Base-by-base conservation (phyloP, 2,888 invertebrate species). In the Caenorhabditis auriculariae region DNA sequence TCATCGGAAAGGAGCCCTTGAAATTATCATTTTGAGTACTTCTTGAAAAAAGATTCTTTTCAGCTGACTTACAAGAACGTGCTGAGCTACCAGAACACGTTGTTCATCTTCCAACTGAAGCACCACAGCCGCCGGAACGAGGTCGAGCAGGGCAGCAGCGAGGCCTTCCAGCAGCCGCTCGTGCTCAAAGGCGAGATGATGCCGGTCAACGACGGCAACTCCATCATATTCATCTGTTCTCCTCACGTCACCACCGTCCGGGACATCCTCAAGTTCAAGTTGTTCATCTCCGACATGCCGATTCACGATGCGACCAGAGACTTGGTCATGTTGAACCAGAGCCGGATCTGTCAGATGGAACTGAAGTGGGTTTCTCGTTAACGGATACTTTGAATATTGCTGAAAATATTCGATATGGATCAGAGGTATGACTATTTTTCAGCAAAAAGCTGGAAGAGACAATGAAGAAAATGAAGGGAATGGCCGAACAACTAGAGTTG, bases 241-340 rank as follows among this genome's bases (percentile, higher is more conserved):
- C 77, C 78, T 12, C 71, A 79, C 48, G 72, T 79, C 3, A 77
- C 72, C 28, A 78, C 75, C 12, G 73, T 76, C 21, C 63, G 72
- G 3, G 74, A 73, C 38, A 68, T 80, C 29, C 55, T 75, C 23
- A 67, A 80, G 23, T 53, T 70, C 29, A 78, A 78, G 37, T 48
- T 79, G 15, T 79, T 61, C 63, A 65, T 79, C 27, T 71, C 69
- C n/a, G 79, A 79, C 50, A 77, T 80, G 73, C 77, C 74, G 42
- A 69, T 73, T 58, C 77, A 80, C 57, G 79, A 79, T 44, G 77
- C 76, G 2, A 80, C 76, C 1, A 41, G 79, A 35, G 79, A 79
- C 57, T 47, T 78, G 24, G 71, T 79, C 38, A 74, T 79, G 72
- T 52, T 79, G 45, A 80, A 79, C 38, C 76, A 79, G 50, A 69